phyloP scores from a whole-genome alignment of 2,888 invertebrate genomes.

The Myathropa florea region DNA sequence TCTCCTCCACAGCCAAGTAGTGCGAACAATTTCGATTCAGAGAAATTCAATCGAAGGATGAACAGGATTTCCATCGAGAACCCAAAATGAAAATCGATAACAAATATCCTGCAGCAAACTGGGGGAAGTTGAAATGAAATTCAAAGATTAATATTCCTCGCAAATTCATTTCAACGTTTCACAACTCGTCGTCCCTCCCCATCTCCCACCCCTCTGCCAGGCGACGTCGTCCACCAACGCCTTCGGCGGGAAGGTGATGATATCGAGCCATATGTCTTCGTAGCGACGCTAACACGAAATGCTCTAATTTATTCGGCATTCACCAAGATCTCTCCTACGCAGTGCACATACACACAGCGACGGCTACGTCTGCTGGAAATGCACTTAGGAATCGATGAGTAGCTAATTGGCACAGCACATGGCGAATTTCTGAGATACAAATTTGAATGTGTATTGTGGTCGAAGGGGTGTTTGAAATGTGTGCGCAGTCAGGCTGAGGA shows the following conservation, averaged over 20 bases:
- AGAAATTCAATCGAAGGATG: slow-evolving; percentile 53
- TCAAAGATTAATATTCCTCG: slow-evolving; percentile 69
- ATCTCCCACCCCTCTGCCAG: neutral
- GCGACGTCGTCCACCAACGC: slow-evolving; percentile 6
- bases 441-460: neutral
- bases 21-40: slow-evolving; percentile 41
- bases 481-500: slow-evolving; percentile 13
- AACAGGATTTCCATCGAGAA: slow-evolving; percentile 37
- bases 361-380: slow-evolving; percentile 27
- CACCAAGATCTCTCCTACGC: slow-evolving; percentile 11
- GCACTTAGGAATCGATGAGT: slow-evolving; percentile 64
- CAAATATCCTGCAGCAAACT: slow-evolving; percentile 69
- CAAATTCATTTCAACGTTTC: slow-evolving; percentile 59
- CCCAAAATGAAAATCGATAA: slow-evolving; percentile 66
- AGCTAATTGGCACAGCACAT: slow-evolving; percentile 66
- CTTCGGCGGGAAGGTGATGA: slow-evolving; percentile 13
- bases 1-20: neutral
- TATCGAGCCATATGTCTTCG: slow-evolving; percentile 49
- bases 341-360: slow-evolving; percentile 1
- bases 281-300: slow-evolving; percentile 13
- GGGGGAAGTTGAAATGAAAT: slow-evolving; percentile 59
- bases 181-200: neutral
- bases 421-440: slow-evolving; percentile 30
- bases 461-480: neutral
- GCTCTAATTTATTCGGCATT: slow-evolving; percentile 56